Evolutionary conservation across 2,113 vertebrate genomes (phyloP).

Genomic region (Nymphicus hollandicus): DNA sequence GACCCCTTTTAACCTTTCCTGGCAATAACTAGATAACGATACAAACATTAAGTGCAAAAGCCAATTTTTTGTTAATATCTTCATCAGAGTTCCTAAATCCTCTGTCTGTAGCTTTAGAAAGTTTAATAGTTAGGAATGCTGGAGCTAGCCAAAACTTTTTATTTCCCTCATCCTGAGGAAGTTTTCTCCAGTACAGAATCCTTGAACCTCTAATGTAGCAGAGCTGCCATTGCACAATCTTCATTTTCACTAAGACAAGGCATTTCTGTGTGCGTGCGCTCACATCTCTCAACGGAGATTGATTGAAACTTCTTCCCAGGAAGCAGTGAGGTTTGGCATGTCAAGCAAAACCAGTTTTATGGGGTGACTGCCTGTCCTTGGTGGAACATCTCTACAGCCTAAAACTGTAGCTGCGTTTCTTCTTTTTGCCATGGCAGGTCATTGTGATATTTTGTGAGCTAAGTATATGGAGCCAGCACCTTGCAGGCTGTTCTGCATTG

Average conservation of each 20-base stretch:
- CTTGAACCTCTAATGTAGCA: neutral
- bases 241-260: neutral
- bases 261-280: neutral
- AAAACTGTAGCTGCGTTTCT: neutral
- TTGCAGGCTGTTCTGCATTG: neutral
- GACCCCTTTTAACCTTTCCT: neutral
- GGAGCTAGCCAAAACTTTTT: neutral
- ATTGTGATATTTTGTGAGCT: neutral
- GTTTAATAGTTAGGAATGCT: neutral
- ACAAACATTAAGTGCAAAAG: neutral
- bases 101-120: neutral
- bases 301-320: conserved; percentile 4
- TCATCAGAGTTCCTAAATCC: neutral
- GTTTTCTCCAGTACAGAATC: neutral
- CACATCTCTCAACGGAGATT: neutral
- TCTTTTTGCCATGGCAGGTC: neutral
- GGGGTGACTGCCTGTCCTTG: neutral
- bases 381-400: conserved; percentile 11
- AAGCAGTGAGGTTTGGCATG: conserved; percentile 36
- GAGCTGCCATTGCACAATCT: neutral
- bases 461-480: neutral
- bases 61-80: neutral
- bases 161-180: neutral
- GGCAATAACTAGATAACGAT: neutral
- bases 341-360: conserved; percentile 18